These are phyloP conservation scores for Protodeltote pygarga DNA, from an alignment of 2,888 invertebrate species.

Conservation along the genomic window DNA sequence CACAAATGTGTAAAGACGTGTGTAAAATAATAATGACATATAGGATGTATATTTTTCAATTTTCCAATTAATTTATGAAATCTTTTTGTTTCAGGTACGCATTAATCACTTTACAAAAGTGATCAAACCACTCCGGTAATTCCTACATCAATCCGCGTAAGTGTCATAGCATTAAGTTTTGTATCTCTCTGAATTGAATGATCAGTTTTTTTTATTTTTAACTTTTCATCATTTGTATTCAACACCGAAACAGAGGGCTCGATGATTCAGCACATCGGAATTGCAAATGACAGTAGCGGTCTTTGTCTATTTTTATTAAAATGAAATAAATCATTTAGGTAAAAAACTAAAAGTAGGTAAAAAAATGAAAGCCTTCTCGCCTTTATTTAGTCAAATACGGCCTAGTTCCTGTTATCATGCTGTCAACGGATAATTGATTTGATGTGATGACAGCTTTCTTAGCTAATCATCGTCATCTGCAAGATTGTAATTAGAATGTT, in stretches of 20 bases:
- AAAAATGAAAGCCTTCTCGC: background rate
- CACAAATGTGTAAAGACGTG: too few relatives aligned
- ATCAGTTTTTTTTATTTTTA: conserved; percentile 70
- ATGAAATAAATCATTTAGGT: conserved; percentile 36
- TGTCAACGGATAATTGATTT: conserved; percentile 1
- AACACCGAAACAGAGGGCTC: conserved; percentile 58
- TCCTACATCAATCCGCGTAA: too few relatives aligned
- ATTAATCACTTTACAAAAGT: too few relatives aligned
- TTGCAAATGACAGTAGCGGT: conserved; percentile 44
- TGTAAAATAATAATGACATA: too few relatives aligned
- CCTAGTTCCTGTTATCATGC: background rate
- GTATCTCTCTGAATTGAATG: too few relatives aligned
- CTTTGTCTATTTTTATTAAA: conserved; percentile 37
- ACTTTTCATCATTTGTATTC: conserved; percentile 75
- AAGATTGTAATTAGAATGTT: background rate
- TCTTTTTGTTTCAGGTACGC: conserved; percentile 26
- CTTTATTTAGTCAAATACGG: background rate
- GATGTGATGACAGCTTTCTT: background rate
- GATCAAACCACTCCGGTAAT: too few relatives aligned
- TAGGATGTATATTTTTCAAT: too few relatives aligned
- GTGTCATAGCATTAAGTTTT: too few relatives aligned
- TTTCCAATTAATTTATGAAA: too few relatives aligned
- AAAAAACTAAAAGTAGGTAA: conserved; percentile 16
- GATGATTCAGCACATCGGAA: conserved; percentile 72
- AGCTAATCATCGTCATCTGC: background rate